Percentiles rank a stretch among this genome's conserved stretches.
Conservation (phyloP, 92 coral and sea anemone species). For the Parazoanthus atlanticus region DNA sequence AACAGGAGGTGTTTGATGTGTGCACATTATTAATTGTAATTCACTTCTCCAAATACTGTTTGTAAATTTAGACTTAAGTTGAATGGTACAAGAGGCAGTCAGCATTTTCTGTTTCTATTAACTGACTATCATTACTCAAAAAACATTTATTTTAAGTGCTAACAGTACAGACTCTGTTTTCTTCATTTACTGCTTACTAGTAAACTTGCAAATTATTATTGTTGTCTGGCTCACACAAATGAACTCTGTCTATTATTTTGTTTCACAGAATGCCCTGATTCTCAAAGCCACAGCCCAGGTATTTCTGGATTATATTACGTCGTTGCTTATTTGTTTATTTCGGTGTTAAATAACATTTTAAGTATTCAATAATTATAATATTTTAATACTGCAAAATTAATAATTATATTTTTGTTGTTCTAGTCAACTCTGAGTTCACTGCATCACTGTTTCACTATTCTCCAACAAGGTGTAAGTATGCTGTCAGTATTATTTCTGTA, state of each 20-base stretch:
- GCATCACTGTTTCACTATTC: conserved; percentile 88
- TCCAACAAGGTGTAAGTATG: conserved; percentile 85
- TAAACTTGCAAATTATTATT: background rate
- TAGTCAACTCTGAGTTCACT: conserved; percentile 91
- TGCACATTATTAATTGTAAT: too few relatives aligned
- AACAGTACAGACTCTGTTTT: too few relatives aligned
- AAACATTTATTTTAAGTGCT: too few relatives aligned
- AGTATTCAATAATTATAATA: too few relatives aligned
- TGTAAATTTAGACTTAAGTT: too few relatives aligned
- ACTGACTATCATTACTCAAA: too few relatives aligned
- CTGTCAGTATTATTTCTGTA: background rate
- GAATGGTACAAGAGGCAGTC: too few relatives aligned
- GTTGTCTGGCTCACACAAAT: background rate
- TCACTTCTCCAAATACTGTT: too few relatives aligned
- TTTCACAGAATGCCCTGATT: conserved; percentile 73
- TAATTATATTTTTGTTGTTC: conserved; percentile 35
- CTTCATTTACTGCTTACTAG: background rate
- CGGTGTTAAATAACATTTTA: background rate
- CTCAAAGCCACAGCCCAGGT: conserved; percentile 97
- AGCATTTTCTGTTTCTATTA: too few relatives aligned
- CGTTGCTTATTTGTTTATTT: too few relatives aligned
- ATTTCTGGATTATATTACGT: background rate
- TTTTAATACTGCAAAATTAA: background rate
- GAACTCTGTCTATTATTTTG: background rate
- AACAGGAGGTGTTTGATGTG: too few relatives aligned